phyloP scores from a whole-genome alignment of 2,888 invertebrate species.

The Unio pictorum region DNA sequence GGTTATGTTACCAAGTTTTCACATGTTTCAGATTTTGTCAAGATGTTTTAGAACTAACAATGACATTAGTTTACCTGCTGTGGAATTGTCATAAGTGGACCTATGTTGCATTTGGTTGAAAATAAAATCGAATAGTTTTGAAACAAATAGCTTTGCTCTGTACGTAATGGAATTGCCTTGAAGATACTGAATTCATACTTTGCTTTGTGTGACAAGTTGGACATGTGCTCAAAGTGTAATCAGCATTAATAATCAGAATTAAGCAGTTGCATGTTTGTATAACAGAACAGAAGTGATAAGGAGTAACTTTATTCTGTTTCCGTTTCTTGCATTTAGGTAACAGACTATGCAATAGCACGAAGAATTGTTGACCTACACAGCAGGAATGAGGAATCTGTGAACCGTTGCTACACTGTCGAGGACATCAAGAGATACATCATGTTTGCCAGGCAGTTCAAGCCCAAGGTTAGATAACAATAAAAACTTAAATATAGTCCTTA shows the following conservation, averaged over 20 bases:
- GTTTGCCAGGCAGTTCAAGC: conserved; percentile 96
- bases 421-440: conserved; percentile 96
- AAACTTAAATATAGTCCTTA: no score
- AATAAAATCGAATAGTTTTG: no score
- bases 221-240: background rate
- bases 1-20: no score
- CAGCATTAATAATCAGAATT: background rate
- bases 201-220: no score
- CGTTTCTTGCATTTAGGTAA: conserved; percentile 76
- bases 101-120: no score
- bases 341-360: conserved; percentile 96
- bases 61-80: no score
- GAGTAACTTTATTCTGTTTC: background rate
- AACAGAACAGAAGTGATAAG: background rate
- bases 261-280: background rate
- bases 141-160: no score
- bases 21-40: no score
- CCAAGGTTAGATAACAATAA: conserved; percentile 77
- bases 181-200: no score
- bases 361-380: conserved; percentile 96
- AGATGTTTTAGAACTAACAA: no score
- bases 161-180: no score
- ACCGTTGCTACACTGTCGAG: conserved; percentile 87
- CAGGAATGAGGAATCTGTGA: conserved; percentile 84
- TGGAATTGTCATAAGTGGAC: no score